These are phyloP conservation scores for Andinoacara biseriatus DNA, from an alignment of 2,113 vertebrate genomes.

Conservation along the genomic window DNA sequence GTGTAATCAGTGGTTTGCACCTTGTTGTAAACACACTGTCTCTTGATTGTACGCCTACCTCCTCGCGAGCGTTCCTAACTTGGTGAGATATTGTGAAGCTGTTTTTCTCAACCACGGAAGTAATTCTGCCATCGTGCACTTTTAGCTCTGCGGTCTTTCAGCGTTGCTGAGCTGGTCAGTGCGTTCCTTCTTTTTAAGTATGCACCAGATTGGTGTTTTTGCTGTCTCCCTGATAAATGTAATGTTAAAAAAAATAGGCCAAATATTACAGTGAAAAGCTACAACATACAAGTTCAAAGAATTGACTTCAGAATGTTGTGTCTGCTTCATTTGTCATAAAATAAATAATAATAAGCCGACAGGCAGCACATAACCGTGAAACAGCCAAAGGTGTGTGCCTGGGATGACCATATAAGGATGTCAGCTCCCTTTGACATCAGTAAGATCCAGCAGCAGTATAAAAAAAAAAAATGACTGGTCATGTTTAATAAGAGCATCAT, in stretches of 20 bases:
- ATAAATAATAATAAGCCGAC: too few relatives aligned
- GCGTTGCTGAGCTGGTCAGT: too few relatives aligned
- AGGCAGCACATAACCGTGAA: too few relatives aligned
- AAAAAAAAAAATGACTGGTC: accelerated
- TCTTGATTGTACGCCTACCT: not conserved
- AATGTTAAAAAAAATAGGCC: too few relatives aligned
- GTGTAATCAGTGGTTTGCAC: not conserved
- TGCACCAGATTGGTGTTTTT: too few relatives aligned
- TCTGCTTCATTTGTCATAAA: not conserved
- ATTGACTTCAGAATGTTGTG: not conserved
- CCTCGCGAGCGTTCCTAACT: not conserved
- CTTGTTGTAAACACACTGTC: not conserved
- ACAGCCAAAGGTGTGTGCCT: not conserved
- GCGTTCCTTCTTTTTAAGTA: too few relatives aligned
- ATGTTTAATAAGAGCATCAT: not conserved
- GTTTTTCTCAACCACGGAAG: not conserved
- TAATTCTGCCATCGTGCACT: not conserved
- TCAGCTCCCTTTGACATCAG: not conserved
- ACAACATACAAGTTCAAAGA: not conserved
- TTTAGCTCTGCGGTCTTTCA: not conserved
- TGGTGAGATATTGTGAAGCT: not conserved
- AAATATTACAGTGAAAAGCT: not conserved
- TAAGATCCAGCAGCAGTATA: not conserved
- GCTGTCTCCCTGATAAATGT: too few relatives aligned
- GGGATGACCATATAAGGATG: not conserved